Evolutionary conservation across 2,113 vertebrate genomes (phyloP).

Genomic region (Motacilla alba): DNA sequence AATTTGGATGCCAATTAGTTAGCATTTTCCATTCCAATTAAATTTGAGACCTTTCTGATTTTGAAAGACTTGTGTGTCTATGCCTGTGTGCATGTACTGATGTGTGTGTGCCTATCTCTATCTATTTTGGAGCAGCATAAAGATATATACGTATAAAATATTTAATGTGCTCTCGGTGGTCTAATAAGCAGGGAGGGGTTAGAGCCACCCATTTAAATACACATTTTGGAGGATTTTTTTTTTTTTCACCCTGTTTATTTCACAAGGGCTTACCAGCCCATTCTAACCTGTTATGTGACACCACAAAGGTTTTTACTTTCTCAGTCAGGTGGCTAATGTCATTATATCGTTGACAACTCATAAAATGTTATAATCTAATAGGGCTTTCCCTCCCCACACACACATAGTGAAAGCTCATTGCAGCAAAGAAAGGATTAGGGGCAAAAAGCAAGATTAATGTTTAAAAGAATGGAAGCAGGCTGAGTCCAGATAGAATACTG

Average conservation of each 20-base stretch:
- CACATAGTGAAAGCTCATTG: conserved; percentile 16
- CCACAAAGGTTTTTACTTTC: conserved; percentile 67
- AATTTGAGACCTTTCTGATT: conserved; percentile 81
- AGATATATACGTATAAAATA: background rate
- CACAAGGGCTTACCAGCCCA: conserved; percentile 56
- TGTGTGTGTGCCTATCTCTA: background rate
- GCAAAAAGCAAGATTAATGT: conserved; percentile 43
- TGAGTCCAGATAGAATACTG: background rate
- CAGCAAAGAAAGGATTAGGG: conserved; percentile 35
- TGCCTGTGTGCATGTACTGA: background rate
- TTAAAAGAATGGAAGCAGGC: conserved; percentile 21
- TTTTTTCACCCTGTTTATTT: conserved; percentile 57
- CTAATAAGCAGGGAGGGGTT: conserved; percentile 68
- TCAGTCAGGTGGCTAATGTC: conserved; percentile 70
- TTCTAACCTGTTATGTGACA: conserved; percentile 68
- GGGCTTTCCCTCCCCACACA: conserved; percentile 25
- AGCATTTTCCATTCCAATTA: conserved; percentile 81
- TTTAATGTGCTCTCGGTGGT: conserved; percentile 57
- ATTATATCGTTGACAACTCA: conserved; percentile 72
- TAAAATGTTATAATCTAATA: conserved; percentile 74
- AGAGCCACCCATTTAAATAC: conserved; percentile 28
- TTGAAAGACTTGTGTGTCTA: conserved; percentile 65
- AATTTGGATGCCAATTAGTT: conserved; percentile 83
- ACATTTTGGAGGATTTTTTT: background rate
- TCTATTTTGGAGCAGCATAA: conserved; percentile 26